Evolutionary conservation across 1,140 invertebrate species (phyloP).

Genomic region (Nebria ingens): DNA sequence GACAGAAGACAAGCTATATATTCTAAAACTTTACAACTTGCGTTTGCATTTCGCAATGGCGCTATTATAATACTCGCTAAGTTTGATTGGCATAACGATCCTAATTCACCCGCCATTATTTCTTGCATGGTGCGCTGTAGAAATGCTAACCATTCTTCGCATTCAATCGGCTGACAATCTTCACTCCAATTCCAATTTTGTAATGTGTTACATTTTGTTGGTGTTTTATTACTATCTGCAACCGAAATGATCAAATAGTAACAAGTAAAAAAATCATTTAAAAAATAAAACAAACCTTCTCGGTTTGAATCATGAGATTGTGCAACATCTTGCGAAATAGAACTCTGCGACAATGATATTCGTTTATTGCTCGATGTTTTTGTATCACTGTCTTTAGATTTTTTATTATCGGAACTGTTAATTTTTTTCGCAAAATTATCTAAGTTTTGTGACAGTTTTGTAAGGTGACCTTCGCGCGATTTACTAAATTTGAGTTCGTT

Average conservation of each 20-base stretch:
- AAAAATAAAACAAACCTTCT: no score
- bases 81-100: slow-evolving; percentile 57
- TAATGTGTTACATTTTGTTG: slow-evolving; percentile 24
- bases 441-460: slow-evolving; percentile 35
- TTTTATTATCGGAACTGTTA: neutral
- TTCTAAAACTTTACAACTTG: slow-evolving; percentile 50
- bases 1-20: slow-evolving; percentile 59
- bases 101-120: slow-evolving; percentile 62
- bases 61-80: slow-evolving; percentile 55
- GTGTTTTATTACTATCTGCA: slow-evolving; percentile 30
- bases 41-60: slow-evolving; percentile 53
- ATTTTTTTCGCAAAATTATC: slow-evolving; percentile 32
- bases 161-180: slow-evolving; percentile 54
- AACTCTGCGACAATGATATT: neutral
- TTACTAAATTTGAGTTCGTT: neutral
- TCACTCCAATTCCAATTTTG: slow-evolving; percentile 32
- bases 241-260: slow-evolving; percentile 23
- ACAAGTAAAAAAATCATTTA: neutral
- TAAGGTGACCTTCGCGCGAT: slow-evolving; percentile 13
- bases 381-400: neutral
- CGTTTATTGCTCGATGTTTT: neutral
- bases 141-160: slow-evolving; percentile 74
- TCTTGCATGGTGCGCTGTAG: slow-evolving; percentile 55
- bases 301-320: neutral
- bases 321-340: no score